Conservation (phyloP, 2,797 vertebrate species). For the Paguma larvata region DNA sequence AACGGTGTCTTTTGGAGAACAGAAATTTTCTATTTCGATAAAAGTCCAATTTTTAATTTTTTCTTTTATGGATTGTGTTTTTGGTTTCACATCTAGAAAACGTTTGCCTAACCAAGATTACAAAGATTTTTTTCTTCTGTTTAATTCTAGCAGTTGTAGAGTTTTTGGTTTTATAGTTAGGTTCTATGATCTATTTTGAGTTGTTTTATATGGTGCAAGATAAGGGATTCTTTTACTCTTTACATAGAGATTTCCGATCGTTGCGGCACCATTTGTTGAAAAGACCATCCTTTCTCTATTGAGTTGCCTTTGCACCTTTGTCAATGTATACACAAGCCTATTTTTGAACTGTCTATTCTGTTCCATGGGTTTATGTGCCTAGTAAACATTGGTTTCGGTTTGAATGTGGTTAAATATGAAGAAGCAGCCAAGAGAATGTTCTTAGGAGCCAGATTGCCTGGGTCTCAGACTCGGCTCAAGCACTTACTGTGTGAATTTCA, state of each 20-base stretch:
- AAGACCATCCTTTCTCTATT: constrained; percentile 42
- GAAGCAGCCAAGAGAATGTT: constrained; percentile 17
- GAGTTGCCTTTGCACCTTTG: constrained; percentile 33
- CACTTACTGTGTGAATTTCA: background rate
- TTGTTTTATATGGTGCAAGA: background rate
- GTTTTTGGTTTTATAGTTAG: constrained; percentile 35
- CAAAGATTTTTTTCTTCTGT: background rate
- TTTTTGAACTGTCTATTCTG: constrained; percentile 21
- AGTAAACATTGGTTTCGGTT: constrained; percentile 31
- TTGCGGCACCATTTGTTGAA: constrained; percentile 18
- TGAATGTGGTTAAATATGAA: constrained; percentile 38
- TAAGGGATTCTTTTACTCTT: background rate
- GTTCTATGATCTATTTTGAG: constrained; percentile 20
- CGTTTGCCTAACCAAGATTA: constrained; percentile 20
- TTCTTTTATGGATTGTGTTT: constrained; percentile 35
- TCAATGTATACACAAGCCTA: background rate
- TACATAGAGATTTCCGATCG: constrained; percentile 14
- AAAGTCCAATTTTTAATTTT: constrained; percentile 24
- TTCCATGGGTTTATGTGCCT: background rate
- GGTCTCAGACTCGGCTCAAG: constrained; percentile 11
- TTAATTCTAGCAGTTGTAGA: constrained; percentile 36
- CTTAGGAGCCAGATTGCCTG: background rate
- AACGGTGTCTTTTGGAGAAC: constrained; percentile 25
- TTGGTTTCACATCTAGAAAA: constrained; percentile 53
- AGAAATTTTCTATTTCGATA: background rate